phyloP scores from a whole-genome alignment of 2,888 invertebrate genomes.

The Tigriopus californicus region DNA sequence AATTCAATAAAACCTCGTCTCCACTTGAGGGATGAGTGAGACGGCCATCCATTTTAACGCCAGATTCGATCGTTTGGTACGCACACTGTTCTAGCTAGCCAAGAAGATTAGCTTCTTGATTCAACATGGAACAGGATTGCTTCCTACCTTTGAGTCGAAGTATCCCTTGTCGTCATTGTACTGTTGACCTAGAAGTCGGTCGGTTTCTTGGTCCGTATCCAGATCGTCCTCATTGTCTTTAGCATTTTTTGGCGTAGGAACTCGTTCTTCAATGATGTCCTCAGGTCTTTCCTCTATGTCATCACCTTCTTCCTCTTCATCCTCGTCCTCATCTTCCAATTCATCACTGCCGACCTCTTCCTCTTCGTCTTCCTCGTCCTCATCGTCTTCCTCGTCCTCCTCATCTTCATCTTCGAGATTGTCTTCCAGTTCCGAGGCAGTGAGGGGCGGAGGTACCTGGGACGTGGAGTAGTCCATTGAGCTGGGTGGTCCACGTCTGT shows the following conservation, averaged over 20 bases:
- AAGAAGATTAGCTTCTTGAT: no score
- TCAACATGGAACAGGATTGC: no score
- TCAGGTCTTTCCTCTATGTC: constrained; percentile 27
- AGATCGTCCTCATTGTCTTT: constrained; percentile 42
- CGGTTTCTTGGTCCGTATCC: constrained; percentile 95
- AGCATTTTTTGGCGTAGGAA: constrained; percentile 4
- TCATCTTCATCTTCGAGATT: constrained; percentile 25
- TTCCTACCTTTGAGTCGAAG: constrained; percentile 54
- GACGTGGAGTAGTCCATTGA: no score
- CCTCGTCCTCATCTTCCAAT: constrained; percentile 27
- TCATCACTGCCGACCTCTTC: constrained; percentile 16
- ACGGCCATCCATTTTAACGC: background rate
- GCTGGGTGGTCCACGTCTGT: no score
- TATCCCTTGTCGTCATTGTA: constrained; percentile 80
- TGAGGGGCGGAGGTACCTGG: no score
- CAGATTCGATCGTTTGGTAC: no score
- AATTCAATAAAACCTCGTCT: no score
- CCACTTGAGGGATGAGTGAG: background rate
- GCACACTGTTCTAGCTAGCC: no score
- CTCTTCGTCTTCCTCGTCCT: constrained; percentile 23
- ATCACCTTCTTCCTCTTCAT: constrained; percentile 27
- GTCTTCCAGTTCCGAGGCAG: no score
- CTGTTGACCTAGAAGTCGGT: constrained; percentile 79
- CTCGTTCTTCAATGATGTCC: constrained; percentile 23
- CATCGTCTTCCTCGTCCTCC: constrained; percentile 28